These are phyloP conservation scores for Tribolium madens DNA, from an alignment of 1,140 invertebrate species.

Conservation along the genomic window DNA sequence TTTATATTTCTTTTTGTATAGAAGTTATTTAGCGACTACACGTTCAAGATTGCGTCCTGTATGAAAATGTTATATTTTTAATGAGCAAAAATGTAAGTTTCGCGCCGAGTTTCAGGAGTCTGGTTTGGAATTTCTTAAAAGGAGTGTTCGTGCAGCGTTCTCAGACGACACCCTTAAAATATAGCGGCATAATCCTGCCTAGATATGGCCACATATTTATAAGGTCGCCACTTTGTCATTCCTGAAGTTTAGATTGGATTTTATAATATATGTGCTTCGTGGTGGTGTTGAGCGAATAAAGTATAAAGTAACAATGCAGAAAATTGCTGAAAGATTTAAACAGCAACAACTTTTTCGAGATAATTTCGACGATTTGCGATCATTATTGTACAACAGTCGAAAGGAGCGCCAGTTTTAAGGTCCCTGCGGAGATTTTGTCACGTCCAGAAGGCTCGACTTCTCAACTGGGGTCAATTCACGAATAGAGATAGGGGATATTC, in stretches of 20 bases:
- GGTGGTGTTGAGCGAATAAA: slow-evolving; percentile 28
- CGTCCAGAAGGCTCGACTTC: slow-evolving; percentile 61
- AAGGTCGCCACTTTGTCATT: slow-evolving; percentile 65
- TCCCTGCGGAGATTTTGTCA: slow-evolving; percentile 66
- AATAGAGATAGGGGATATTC: slow-evolving; percentile 39
- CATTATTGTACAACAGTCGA: neutral
- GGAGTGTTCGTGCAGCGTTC: slow-evolving; percentile 38
- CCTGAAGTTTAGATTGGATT: slow-evolving; percentile 62
- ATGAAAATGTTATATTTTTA: slow-evolving; percentile 14
- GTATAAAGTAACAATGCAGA: slow-evolving; percentile 38
- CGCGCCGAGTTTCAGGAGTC: neutral
- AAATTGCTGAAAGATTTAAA: slow-evolving; percentile 39
- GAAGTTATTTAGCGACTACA: too few relatives aligned
- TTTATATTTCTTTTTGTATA: too few relatives aligned
- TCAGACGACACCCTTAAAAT: slow-evolving; percentile 61
- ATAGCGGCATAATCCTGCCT: slow-evolving; percentile 63
- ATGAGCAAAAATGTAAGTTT: slow-evolving; percentile 4
- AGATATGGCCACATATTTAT: slow-evolving; percentile 65
- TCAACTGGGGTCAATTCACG: slow-evolving; percentile 58
- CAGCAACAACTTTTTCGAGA: slow-evolving; percentile 3
- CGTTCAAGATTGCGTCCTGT: neutral
- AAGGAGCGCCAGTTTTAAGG: slow-evolving; percentile 52
- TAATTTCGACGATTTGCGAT: slow-evolving; percentile 27
- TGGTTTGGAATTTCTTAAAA: slow-evolving; percentile 40
- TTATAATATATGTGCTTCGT: slow-evolving; percentile 51